Conservation (phyloP, 2,797 vertebrate species). For the Acipenser transmontanus region DNA sequence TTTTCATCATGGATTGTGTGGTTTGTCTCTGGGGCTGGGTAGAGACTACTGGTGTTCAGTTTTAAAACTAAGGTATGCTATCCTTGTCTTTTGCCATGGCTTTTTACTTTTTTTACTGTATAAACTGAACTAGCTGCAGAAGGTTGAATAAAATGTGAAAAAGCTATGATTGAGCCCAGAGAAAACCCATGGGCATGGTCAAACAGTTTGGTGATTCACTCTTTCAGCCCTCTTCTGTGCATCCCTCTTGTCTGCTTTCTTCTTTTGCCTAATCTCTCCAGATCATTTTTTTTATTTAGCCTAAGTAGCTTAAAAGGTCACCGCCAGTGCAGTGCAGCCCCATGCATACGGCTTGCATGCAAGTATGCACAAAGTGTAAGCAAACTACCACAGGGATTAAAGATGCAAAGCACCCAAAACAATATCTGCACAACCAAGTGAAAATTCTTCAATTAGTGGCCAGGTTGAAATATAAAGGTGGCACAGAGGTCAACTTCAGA, state of each 20-base stretch:
- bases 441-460: constrained; percentile 17
- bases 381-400: constrained; percentile 11
- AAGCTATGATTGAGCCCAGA: not conserved
- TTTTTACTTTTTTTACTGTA: too few species aligned
- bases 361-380: constrained; percentile 1
- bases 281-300: not conserved
- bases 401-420: constrained; percentile 9
- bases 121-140: not conserved
- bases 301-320: constrained; percentile 20
- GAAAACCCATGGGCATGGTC: not conserved
- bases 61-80: too few species aligned
- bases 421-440: not conserved
- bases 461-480: constrained; percentile 23
- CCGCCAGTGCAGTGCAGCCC: constrained; percentile 9
- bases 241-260: not conserved
- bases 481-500: constrained; percentile 26
- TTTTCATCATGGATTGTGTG: too few species aligned
- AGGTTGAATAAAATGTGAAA: not conserved
- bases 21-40: too few species aligned
- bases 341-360: not conserved
- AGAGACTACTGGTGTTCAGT: too few species aligned
- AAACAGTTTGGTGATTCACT: not conserved
- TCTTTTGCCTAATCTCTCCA: constrained; percentile 7
- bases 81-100: too few species aligned
- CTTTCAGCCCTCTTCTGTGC: not conserved